Conservation (phyloP, 2,113 vertebrate genomes). For the Phalacrocorax pelagicus region DNA sequence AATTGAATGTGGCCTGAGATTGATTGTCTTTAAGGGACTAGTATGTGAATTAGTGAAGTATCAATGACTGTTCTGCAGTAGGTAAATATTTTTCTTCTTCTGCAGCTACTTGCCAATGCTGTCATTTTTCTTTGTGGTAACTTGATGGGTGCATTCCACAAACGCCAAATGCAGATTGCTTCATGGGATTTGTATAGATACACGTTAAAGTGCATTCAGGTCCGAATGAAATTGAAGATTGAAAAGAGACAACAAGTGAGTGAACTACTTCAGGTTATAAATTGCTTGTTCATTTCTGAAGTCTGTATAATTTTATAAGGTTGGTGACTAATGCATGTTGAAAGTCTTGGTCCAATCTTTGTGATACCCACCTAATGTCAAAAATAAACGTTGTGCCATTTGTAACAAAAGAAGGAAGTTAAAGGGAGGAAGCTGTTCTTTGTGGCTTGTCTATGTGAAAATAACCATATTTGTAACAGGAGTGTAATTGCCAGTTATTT, state of each 20-base stretch:
- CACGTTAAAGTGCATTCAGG: conserved; percentile 88
- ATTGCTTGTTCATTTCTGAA: not conserved
- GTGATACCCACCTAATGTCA: not conserved
- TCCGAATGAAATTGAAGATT: conserved; percentile 92
- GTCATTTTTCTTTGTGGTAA: conserved; percentile 90
- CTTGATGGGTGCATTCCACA: conserved; percentile 91
- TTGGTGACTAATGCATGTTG: not conserved
- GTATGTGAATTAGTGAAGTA: not conserved
- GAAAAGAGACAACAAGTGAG: conserved; percentile 96
- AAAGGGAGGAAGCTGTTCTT: not conserved
- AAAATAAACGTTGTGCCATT: conserved; percentile 7
- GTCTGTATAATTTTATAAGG: not conserved
- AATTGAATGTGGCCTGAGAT: not conserved
- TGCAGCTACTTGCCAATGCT: conserved; percentile 87
- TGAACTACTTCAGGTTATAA: not conserved
- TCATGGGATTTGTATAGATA: conserved; percentile 90
- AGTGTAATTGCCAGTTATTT: not conserved
- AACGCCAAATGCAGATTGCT: conserved; percentile 91
- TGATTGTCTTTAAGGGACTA: not conserved
- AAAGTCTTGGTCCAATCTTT: not conserved
- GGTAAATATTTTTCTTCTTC: not conserved
- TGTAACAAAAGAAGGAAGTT: conserved; percentile 49
- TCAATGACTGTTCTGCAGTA: not conserved
- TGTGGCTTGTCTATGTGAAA: not conserved
- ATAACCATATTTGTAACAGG: not conserved